Evolutionary conservation across 2,797 vertebrate species (phyloP), one percentile per base, ranked within the genome.

Genomic region (Melanotaenia nigrans): DNA sequence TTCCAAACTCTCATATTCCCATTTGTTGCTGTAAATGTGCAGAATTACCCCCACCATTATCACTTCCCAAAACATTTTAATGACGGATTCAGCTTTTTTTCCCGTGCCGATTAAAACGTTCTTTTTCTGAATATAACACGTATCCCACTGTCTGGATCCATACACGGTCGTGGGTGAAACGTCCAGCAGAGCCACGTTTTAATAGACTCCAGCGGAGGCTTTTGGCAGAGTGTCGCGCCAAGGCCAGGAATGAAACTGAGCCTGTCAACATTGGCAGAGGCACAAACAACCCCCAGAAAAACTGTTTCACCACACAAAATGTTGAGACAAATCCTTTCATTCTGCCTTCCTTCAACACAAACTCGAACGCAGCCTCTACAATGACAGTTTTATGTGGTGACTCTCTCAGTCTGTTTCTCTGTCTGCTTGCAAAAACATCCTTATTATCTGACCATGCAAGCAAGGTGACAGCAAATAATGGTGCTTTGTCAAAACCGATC

Each of bases 381-480:
- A 71, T 78, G 69, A 75, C 76, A 82, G 79, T 85, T 88, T 81
- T 40, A 75, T 88, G 85, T 78, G 79, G 83, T 58, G 80, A 83
- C 80, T 84, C 71, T 79, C 53, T 73, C 74, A 78, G 78, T 83
- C 79, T 77, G 71, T 72, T 62, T 74, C 73, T 85, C 65, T 61
- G 74, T 82, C 71, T 73, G 70, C 68, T 71, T 65, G 33, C 65
- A 75, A 83, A 90, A 79, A 81, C 81, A 73, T 91, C 79, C 71
- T 91, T 82, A 90, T 92, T 90, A 87, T 94, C 59, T 62, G 78
- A 85, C 84, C 85, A 90, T 82, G 76, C 65, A 24, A 87, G 82
- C 89, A 93, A 94, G 93, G 93, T 94, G 91, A 91, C 72, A 32
- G 92, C 35, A 59, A 93, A 96, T 93, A 95, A 93, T 90, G 85